phyloP scores from a whole-genome alignment of 2,888 invertebrate species.

The Ectropis crepuscularia region DNA sequence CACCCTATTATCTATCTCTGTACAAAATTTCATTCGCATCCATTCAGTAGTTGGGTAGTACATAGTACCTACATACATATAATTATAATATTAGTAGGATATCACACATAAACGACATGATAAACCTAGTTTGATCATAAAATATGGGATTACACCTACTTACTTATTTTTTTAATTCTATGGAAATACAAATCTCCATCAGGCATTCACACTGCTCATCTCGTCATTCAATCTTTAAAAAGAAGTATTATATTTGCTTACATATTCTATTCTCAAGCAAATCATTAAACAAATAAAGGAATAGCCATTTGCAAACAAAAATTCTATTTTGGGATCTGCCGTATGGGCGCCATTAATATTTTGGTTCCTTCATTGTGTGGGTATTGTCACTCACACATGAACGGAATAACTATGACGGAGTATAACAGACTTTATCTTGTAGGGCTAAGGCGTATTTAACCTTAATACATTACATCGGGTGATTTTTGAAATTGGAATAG shows the following conservation, averaged over 20 bases:
- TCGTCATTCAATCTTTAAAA: too few relatives aligned
- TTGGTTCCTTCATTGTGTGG: constrained; percentile 57
- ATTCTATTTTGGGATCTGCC: constrained; percentile 56
- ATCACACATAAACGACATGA: too few relatives aligned
- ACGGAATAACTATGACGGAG: constrained; percentile 33
- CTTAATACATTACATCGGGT: constrained; percentile 42
- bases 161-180: too few relatives aligned
- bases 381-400: constrained; percentile 47
- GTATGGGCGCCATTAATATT: constrained; percentile 63
- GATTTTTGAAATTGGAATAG: constrained; percentile 54
- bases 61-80: too few relatives aligned
- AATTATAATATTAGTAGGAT: too few relatives aligned
- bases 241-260: not conserved
- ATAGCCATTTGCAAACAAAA: constrained; percentile 44
- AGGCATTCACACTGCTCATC: too few relatives aligned
- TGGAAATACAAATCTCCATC: too few relatives aligned
- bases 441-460: constrained; percentile 38
- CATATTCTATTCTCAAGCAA: not conserved
- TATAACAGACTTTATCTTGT: not conserved
- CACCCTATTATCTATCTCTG: too few relatives aligned
- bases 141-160: too few relatives aligned
- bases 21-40: too few relatives aligned
- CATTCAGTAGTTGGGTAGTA: not conserved
- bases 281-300: not conserved
- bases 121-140: too few relatives aligned